Evolutionary conservation across 2,888 invertebrate genomes (phyloP), one percentile per base, ranked within the genome.

Genomic region (Athalia rosae): DNA sequence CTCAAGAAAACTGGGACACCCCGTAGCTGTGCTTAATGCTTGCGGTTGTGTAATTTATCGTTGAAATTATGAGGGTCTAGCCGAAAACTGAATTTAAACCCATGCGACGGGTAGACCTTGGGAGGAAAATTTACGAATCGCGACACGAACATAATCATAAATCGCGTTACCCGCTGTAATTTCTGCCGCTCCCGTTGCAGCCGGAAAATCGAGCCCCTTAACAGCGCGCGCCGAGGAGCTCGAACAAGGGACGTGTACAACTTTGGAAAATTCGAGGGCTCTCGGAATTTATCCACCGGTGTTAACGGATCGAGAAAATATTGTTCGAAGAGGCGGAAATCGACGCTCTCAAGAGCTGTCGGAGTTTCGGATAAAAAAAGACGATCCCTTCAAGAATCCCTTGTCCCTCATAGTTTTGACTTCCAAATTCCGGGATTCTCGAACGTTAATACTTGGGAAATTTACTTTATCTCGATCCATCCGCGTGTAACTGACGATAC

Each of bases 71-170:
- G 45, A 47, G 63, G 63, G n/a, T 45, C 45, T 43, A 47, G 47
- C 11, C 47, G 5, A 47, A 28, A 45, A 63, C 63, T 47, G 13
- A 45, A 45, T 47, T 63, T 13, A 62, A 5, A 64, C 64, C 15
- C 64, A 28, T 9, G 3, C 11, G 50, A 11, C 7, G 11, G 11
- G 11, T 50, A 59, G 7, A 59, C 13, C 13, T 59, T 11, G 4
- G 13, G 7, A 9, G 66, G 66, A 5, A 15, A 71, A 58, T 71
- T 71, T 28, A 45, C 56, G 71, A 58, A 71, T 71, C 53, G 45
- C 58, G 58, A 71, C 58, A 58, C 15, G 45, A 58, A 45, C 45
- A 41, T 71, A 15, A 71, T 71, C 71, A 13, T 71, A 71, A 71
- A 58, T 58, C 43, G 43, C 28, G 28, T 58, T 4, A 7, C 45